Evolutionary conservation across 2,113 vertebrate genomes (phyloP).

Genomic region (Epinephelus fuscoguttatus): DNA sequence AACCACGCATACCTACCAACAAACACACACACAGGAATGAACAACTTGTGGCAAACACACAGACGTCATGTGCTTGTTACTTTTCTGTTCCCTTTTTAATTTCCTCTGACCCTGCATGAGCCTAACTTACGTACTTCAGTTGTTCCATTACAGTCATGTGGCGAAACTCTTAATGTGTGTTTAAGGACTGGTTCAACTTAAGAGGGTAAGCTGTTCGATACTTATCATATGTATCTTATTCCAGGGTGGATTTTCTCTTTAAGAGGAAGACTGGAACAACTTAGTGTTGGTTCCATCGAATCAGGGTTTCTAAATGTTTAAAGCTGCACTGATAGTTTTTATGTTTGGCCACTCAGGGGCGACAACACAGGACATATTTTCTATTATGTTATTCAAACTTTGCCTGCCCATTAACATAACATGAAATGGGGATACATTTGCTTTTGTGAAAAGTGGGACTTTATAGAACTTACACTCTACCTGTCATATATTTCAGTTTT

Average conservation of each 20-base stretch:
- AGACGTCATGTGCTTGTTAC: not conserved
- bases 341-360: not conserved
- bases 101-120: constrained; percentile 1
- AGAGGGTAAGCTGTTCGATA: not conserved
- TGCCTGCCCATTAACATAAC: not conserved
- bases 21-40: not conserved
- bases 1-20: constrained; percentile 71
- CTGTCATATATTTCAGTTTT: too few relatives aligned
- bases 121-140: not conserved
- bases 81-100: constrained; percentile 4
- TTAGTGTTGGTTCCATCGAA: not conserved
- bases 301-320: not conserved
- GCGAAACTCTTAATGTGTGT: not conserved
- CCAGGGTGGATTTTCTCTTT: not conserved
- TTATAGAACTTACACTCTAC: too few relatives aligned
- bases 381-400: not conserved
- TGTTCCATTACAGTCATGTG: not conserved
- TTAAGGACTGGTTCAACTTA: not conserved
- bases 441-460: too few relatives aligned
- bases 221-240: too few relatives aligned
- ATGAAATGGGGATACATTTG: too few relatives aligned
- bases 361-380: not conserved
- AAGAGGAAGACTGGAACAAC: not conserved
- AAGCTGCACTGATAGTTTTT: too few relatives aligned
- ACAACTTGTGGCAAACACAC: not conserved